Evolutionary conservation across 2,797 vertebrate species (phyloP), one percentile per base, ranked within the genome.

Genomic region (Gambusia yucatana): DNA sequence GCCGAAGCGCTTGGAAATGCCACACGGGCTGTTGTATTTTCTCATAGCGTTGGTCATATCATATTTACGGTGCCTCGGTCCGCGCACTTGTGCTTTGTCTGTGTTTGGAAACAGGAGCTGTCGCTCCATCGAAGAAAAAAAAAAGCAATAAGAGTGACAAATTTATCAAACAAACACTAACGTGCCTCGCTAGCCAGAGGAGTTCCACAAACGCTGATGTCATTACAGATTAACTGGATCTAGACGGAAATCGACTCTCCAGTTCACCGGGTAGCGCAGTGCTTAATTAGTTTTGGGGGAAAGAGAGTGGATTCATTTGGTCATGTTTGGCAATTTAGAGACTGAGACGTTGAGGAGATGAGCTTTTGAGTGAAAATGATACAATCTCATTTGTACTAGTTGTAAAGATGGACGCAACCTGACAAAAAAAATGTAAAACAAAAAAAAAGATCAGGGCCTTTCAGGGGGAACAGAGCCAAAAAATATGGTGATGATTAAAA

Each of bases 51-150:
- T 63, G 41, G 73, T 84, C 72, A 73, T 76, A 74, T 87, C 75
- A 85, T 67, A 80, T 78, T 77, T 57, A 36, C 67, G 65, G 28
- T 39, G 78, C 44, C 72, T 80, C 44, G 71, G 50, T 74, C 82
- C 65, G 48, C 69, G 47, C 43, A 75, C 63, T 74, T 77, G 63
- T 61, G 73, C 78, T 78, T 77, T 81, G 61, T 75, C 71, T 81
- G 78, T 36, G 50, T 55, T 33, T 13, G 74, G 84, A 88, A 89
- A 90, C 73, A 73, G 20, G 76, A 86, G 65, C 78, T 75, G 81
- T 39, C 69, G 70, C 75, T 70, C 30, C 28, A 80, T 77, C 0
- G 22, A 25, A 9, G 22, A 8, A 22, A 20, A 50, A 17, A 70
- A 80, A 59, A 77, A 48, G 80, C 69, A 78, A 46, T 71, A 50